Base-by-base conservation (phyloP, 1,140 invertebrate genomes). In the Drosophila rufa region DNA sequence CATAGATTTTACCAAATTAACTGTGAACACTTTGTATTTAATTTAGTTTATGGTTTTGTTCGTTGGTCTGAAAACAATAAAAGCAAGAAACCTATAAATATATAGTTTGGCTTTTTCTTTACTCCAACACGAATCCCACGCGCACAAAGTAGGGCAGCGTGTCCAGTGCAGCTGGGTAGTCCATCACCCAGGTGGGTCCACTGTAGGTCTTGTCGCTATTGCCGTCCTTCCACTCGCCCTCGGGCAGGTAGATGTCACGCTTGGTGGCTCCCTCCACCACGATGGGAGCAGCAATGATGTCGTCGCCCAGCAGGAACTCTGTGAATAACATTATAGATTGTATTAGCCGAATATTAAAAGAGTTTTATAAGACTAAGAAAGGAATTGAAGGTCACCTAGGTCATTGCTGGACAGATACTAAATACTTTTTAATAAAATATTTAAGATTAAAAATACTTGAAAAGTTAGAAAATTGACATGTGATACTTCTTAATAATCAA, bases 201-300 rank as follows among this genome's bases (percentile, higher is more conserved):
- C 75, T 85, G 51, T 95, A 93, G 1, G 93, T 80, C 2, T 66
- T 75, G 12, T 92, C 77, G 3, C 91, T 82, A 36, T 94, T 95
- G 25, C 93, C 94, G 81, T 95, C 95, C n/a, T 79, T 90, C 97
- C 97, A 97, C 11, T 80, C 86, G 2, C 97, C 97, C 4, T 67
- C 79, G 0, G 97, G 97, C 7, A 98, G 92, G 92, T 97, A 98
- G 46, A 98, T 95, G 80, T 98, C 95, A 11, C 97, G 94, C 12
- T 91, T 91, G 3, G 84, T 92, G 1, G 95, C 95, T 1, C 95
- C 95, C 93, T 97, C 93, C 14, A 94, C 93, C 11, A 98, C 80
- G 1, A 98, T 95, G 4, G 97, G 97, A 0, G 97, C 97, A 0
- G 97, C 96, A n/a, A 98, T 92, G n/a, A 97, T 95, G 40, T 95